A percentile compares a stretch with the other conserved stretches of the same genome.
phyloP scores from a whole-genome alignment of 2,113 vertebrate species.

The Sorex araneus region DNA sequence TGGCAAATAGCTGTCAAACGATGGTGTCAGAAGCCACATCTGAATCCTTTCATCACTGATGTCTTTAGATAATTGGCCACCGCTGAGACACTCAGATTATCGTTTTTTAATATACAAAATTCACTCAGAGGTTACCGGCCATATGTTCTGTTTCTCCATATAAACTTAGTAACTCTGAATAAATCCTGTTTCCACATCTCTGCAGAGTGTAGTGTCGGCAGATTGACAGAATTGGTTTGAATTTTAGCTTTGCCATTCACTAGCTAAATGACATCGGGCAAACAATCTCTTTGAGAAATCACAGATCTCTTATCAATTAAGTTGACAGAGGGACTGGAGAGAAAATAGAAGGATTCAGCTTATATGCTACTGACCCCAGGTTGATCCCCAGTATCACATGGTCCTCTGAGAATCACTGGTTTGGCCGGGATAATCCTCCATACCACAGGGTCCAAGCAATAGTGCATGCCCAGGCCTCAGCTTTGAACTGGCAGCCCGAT shows the following conservation, averaged over 20 bases:
- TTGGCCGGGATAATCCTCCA: too few relatives aligned
- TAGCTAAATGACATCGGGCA: not conserved
- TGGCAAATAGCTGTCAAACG: not conserved
- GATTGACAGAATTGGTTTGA: not conserved
- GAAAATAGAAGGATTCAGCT: too few relatives aligned
- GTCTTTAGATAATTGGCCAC: not conserved
- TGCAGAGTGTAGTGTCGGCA: not conserved
- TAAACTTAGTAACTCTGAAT: conserved; percentile 28
- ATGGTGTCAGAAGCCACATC: not conserved
- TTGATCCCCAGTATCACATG: too few relatives aligned
- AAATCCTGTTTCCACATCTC: not conserved
- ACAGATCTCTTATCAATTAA: conserved; percentile 4
- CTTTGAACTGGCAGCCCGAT: too few relatives aligned
- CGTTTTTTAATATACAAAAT: not conserved
- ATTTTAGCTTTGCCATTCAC: conserved; percentile 21
- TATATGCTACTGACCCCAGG: too few relatives aligned
- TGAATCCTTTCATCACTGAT: not conserved
- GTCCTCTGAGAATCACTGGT: too few relatives aligned
- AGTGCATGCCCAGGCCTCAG: too few relatives aligned
- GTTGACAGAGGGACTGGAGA: not conserved
- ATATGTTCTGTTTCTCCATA: not conserved
- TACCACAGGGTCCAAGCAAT: not conserved
- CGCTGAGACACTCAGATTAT: not conserved
- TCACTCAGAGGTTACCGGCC: not conserved
- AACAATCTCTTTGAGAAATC: not conserved